Evolutionary conservation across 2,113 vertebrate species (phyloP).

Genomic region (Vidua chalybeata): DNA sequence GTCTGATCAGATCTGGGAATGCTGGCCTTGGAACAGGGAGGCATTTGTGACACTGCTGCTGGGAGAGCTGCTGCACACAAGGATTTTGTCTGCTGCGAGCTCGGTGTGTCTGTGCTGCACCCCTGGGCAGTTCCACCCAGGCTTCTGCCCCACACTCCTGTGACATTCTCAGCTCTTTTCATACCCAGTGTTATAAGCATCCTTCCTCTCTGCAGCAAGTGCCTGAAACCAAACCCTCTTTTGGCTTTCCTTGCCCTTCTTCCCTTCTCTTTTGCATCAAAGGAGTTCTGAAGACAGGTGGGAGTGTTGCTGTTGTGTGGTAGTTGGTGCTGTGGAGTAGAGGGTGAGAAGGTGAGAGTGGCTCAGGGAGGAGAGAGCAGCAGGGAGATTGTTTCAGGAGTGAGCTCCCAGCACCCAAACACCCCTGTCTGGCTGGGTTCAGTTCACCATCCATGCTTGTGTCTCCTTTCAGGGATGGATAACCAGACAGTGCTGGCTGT

Average conservation of each 20-base stretch:
- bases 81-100: neutral
- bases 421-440: fast-evolving
- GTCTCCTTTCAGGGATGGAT: slow-evolving; percentile 87
- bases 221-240: neutral
- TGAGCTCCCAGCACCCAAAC: neutral
- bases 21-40: neutral
- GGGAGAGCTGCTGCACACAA: neutral
- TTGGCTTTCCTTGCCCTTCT: neutral
- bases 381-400: neutral
- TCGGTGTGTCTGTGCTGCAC: neutral
- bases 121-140: neutral
- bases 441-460: neutral
- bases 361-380: neutral
- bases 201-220: neutral
- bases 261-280: neutral
- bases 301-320: neutral
- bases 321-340: neutral
- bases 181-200: neutral
- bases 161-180: neutral
- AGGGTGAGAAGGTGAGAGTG: neutral
- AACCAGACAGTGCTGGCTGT: slow-evolving; percentile 97
- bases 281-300: neutral
- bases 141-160: neutral
- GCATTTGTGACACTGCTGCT: neutral
- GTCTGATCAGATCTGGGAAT: neutral